Base-by-base conservation (phyloP, 2,113 vertebrate species). In the Stomatorhinus ivindoensis region DNA sequence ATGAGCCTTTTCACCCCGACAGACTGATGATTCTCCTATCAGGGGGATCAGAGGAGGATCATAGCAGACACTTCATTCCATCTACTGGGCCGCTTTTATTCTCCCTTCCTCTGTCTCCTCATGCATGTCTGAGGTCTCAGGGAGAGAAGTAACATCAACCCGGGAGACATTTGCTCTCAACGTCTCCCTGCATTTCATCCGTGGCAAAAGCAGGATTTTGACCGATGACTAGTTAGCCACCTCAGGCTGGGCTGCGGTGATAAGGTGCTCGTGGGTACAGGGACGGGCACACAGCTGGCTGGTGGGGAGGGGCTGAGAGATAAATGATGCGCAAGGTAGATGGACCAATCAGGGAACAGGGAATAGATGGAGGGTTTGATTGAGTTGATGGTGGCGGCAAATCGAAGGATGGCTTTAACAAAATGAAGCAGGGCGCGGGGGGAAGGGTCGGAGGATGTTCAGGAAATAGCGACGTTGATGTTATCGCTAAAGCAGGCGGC, bases 11-110 rank as follows among this genome's bases (percentile, higher is more conserved):
- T 51, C 21, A 87, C 27, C 85, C 15, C 6, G 50, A 39, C 50
- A 53, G 85, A 27, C 27, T 53, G 48, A 51, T 87, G 24, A 86
- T 86, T 86, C 47, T 47, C 24, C 85, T 47, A 87, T 87, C 85
- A 53, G 50, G 50, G 53, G 50, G 85, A 87, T 87, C 48, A 87
- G 85, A 87, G 84, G n/a, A 48, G 50, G 85, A 86, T 53, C 85
- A 8, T 53, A 35, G 85, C 27, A 1, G 47, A 27, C 48, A 4
- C 31, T 39, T 87, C 42, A 11, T 87, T 87, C 31, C 27, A 35
- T 87, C 85, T 55, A 31, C 31, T 15, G 19, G 83, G 24, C 48
- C 3, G 27, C 50, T 27, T 87, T 51, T 87, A 55, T 55, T 87
- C 48, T 53, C 50, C 53, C 85, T 55, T 15, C 50, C 50, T 55